These are phyloP conservation scores for Hymenopus coronatus DNA, from an alignment of 2,888 invertebrate genomes.

Conservation along the genomic window DNA sequence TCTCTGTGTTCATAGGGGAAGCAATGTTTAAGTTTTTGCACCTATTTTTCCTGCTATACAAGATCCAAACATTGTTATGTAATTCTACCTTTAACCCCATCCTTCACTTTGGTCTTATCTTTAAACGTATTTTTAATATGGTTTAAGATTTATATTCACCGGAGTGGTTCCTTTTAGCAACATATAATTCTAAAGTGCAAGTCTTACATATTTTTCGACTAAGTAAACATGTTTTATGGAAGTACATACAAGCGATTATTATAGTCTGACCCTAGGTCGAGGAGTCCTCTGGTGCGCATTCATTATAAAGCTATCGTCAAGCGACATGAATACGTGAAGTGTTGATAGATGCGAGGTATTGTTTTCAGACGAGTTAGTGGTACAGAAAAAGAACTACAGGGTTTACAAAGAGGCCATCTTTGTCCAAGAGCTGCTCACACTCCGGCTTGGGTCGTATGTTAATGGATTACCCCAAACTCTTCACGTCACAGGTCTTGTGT, in stretches of 20 bases:
- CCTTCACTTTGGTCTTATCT: too few species aligned
- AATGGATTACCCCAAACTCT: neutral
- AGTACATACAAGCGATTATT: neutral
- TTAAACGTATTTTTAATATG: too few species aligned
- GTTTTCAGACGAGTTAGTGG: neutral
- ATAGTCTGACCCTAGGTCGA: neutral
- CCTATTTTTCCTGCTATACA: too few species aligned
- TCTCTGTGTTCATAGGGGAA: too few species aligned
- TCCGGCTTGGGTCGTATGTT: neutral
- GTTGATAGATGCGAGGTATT: neutral
- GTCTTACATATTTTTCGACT: neutral
- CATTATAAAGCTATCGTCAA: neutral
- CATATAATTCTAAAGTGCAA: neutral
- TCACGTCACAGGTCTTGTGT: neutral
- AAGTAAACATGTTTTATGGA: neutral
- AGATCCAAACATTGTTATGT: too few species aligned
- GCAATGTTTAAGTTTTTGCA: too few species aligned
- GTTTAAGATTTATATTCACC: too few species aligned
- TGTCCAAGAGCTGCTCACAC: too few species aligned
- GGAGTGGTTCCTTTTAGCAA: too few species aligned
- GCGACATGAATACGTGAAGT: neutral
- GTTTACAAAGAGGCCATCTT: neutral
- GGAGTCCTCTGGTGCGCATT: neutral
- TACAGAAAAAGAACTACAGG: neutral
- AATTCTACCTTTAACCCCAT: too few species aligned